phyloP scores from a whole-genome alignment of 2,113 vertebrate genomes.

The Scalopus aquaticus region DNA sequence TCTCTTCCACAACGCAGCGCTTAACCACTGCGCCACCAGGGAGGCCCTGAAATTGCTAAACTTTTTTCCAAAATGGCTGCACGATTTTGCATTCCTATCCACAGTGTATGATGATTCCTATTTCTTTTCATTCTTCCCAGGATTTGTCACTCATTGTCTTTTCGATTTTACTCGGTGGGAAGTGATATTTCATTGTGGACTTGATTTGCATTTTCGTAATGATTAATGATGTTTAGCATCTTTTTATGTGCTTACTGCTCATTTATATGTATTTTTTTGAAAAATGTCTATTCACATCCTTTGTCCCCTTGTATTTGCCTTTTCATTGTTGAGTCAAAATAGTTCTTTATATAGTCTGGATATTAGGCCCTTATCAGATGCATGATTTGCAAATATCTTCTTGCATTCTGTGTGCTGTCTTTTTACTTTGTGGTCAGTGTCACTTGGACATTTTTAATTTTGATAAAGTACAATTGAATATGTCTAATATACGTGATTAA shows the following conservation, averaged over 20 bases:
- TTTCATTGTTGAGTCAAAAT: not conserved
- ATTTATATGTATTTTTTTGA: not conserved
- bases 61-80: not conserved
- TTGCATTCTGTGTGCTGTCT: not conserved
- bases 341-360: not conserved
- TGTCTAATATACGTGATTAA: not conserved
- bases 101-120: not conserved
- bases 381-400: not conserved
- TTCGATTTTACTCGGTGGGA: not conserved
- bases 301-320: not conserved
- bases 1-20: no score
- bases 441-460: not conserved
- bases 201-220: not conserved
- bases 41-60: no score
- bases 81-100: not conserved
- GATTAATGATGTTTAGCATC: not conserved
- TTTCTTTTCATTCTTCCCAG: not conserved
- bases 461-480: not conserved
- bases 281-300: not conserved
- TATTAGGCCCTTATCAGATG: not conserved
- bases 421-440: not conserved
- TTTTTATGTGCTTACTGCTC: not conserved
- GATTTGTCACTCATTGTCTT: not conserved
- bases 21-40: no score
- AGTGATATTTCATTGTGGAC: not conserved